Evolutionary conservation across 2,113 vertebrate species (phyloP).

Genomic region (Cinclus cinclus): DNA sequence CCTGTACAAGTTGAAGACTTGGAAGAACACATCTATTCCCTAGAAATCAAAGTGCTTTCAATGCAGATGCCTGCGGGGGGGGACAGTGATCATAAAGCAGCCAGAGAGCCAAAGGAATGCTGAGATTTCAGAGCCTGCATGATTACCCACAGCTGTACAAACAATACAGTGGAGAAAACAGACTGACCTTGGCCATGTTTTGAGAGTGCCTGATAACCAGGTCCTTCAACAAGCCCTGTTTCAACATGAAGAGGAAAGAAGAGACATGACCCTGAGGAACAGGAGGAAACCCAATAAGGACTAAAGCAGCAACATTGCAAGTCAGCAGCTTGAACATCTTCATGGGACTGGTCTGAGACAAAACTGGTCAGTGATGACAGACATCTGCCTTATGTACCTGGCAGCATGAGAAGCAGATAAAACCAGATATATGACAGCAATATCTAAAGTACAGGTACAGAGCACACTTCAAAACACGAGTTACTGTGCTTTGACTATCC

Average conservation of each 20-base stretch:
- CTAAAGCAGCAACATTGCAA: neutral
- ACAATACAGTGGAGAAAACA: constrained; percentile 58
- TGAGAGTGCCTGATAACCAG: constrained; percentile 59
- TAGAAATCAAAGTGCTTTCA: constrained; percentile 39
- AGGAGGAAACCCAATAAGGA: neutral
- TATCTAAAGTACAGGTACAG: neutral
- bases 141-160: constrained; percentile 67
- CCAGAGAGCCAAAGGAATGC: constrained; percentile 52
- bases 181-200: constrained; percentile 62
- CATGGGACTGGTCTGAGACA: neutral
- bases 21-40: neutral
- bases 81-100: constrained; percentile 35
- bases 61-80: neutral
- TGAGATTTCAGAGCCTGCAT: constrained; percentile 47
- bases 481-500: neutral
- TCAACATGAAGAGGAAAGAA: constrained; percentile 44
- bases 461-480: neutral
- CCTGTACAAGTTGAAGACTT: constrained; percentile 34
- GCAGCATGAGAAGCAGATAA: neutral
- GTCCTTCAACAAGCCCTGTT: constrained; percentile 32
- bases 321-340: constrained; percentile 5
- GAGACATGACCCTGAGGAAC: neutral
- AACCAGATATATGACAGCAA: neutral
- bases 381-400: neutral
- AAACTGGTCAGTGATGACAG: neutral